A percentile compares a stretch with the other conserved stretches of the same genome.
Evolutionary conservation across 2,113 vertebrate genomes (phyloP).

Genomic region (Zosterops pallidus): DNA sequence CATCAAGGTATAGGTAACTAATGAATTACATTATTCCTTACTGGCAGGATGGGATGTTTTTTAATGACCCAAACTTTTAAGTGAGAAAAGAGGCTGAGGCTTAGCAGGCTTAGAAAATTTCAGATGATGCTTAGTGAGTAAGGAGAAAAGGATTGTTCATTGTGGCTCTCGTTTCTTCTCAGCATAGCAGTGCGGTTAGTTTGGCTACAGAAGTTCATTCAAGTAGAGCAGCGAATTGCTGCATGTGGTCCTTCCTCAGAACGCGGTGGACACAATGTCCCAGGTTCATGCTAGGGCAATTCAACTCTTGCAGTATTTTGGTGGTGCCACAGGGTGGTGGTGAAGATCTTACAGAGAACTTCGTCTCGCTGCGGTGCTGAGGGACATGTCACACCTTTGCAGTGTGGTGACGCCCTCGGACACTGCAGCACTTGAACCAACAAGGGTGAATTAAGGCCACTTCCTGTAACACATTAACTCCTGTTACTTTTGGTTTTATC

Average conservation of each 20-base stretch:
- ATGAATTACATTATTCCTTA: not conserved
- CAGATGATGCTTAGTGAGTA: not conserved
- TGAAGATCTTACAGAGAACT: not conserved
- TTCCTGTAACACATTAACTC: slow-evolving; percentile 4
- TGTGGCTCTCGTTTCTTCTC: not conserved
- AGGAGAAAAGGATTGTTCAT: not conserved
- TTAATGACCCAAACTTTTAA: not conserved
- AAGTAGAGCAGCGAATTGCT: not conserved
- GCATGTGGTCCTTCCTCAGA: not conserved
- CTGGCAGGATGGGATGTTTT: not conserved
- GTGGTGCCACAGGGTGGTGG: slow-evolving; percentile 21
- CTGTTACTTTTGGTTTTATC: not conserved
- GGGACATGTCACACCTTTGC: not conserved
- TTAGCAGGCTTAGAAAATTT: not conserved
- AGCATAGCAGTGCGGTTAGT: not conserved
- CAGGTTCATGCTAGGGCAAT: not conserved
- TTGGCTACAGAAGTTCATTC: not conserved
- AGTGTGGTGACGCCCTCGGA: not conserved
- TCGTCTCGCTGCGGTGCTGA: not conserved
- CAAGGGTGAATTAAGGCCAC: not conserved
- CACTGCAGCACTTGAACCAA: not conserved
- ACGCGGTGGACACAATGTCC: rapidly evolving
- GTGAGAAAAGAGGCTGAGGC: not conserved
- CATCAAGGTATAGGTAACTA: not conserved
- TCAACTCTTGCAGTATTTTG: not conserved